Conservation (phyloP, 2,113 vertebrate species). For the Notothenia coriiceps region DNA sequence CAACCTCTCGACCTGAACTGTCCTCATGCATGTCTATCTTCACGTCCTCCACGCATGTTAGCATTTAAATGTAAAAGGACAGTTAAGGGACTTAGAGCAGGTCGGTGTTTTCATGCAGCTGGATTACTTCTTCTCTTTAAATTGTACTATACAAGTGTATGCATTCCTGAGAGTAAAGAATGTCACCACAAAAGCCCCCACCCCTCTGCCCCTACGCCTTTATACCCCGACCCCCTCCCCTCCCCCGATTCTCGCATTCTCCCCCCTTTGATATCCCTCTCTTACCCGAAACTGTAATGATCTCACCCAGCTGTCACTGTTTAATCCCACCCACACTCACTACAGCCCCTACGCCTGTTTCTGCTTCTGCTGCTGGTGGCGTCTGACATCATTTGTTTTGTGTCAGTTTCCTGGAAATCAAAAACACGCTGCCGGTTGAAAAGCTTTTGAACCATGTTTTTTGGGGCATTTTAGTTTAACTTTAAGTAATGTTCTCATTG, state of each 20-base stretch:
- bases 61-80: conserved; percentile 5
- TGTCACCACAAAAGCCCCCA: conserved; percentile 45
- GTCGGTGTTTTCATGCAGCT: background rate
- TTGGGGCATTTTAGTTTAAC: background rate
- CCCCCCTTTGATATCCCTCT: conserved; percentile 28
- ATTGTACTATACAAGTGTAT: background rate
- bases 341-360: conserved; percentile 24
- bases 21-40: background rate
- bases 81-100: background rate
- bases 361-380: conserved; percentile 26
- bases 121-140: conserved; percentile 7
- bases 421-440: conserved; percentile 32
- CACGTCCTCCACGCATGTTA: background rate
- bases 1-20: conserved; percentile 10
- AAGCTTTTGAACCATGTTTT: background rate
- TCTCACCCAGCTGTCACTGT: conserved; percentile 78
- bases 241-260: conserved; percentile 37
- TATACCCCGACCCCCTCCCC: conserved; percentile 34
- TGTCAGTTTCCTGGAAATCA: conserved; percentile 63
- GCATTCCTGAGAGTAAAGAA: conserved; percentile 58
- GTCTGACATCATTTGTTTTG: conserved; percentile 72
- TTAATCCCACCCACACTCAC: conserved; percentile 70
- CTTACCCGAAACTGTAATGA: conserved; percentile 61
- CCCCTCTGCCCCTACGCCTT: conserved; percentile 45
- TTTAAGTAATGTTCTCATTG: background rate